Conservation (phyloP, 30 jellyfish, hydroid and myxozoan genomes). For the Hydra vulgaris region DNA sequence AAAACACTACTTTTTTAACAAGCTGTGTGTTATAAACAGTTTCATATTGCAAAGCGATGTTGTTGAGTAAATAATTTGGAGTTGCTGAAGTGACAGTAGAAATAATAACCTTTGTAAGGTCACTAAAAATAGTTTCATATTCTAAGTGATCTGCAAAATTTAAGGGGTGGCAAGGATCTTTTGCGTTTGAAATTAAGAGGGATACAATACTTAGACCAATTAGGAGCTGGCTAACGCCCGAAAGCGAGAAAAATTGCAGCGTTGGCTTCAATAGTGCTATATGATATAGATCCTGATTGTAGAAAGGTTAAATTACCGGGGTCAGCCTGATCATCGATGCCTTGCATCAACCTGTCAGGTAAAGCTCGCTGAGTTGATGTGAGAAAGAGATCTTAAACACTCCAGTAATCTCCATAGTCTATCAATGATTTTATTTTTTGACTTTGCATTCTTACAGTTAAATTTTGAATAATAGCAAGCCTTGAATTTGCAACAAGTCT, state of each 20-base stretch:
- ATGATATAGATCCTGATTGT: neutral
- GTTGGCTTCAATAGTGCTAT: neutral
- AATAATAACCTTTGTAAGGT: neutral
- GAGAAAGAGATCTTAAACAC: neutral
- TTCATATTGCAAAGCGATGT: too few species aligned
- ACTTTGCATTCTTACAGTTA: neutral
- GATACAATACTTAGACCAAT: neutral
- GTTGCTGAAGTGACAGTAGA: too few species aligned
- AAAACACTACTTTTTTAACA: too few species aligned
- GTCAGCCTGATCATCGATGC: neutral
- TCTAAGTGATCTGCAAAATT: neutral
- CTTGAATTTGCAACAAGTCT: neutral
- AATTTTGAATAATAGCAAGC: neutral
- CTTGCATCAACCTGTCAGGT: neutral
- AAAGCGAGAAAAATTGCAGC: too few species aligned
- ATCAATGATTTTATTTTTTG: too few species aligned
- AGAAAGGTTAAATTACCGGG: neutral
- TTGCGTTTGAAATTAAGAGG: neutral
- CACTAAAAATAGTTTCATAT: neutral
- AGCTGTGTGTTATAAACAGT: too few species aligned
- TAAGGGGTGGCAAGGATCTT: neutral
- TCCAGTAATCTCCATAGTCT: neutral
- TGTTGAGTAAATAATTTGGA: too few species aligned
- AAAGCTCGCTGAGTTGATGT: neutral
- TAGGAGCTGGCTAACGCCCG: too few species aligned